Percentiles rank a stretch among this genome's conserved stretches.
Evolutionary conservation across 2,797 vertebrate genomes (phyloP).

Genomic region (Gymnopithys bicolor): DNA sequence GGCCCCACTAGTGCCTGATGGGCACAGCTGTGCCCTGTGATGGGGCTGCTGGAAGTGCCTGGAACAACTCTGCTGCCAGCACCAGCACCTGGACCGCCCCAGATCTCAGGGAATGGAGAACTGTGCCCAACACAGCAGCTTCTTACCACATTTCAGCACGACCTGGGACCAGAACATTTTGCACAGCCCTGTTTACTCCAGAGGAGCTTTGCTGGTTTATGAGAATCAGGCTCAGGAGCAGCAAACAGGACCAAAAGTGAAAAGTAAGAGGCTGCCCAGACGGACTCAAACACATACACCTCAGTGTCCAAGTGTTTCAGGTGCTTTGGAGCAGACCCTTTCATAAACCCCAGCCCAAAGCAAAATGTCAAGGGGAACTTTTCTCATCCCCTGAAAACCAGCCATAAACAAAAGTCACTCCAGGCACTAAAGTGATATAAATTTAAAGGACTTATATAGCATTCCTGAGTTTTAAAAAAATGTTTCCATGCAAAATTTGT

Average conservation of each 20-base stretch:
- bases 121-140: neutral
- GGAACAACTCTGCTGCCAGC: neutral
- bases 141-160: neutral
- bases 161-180: neutral
- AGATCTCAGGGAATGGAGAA: fast-evolving
- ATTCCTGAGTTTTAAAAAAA: neutral
- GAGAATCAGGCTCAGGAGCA: neutral
- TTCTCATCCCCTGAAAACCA: neutral
- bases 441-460: neutral
- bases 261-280: neutral
- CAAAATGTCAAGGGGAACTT: neutral
- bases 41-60: fast-evolving
- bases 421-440: neutral
- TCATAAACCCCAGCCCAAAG: neutral
- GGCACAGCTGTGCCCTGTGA: neutral
- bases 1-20: neutral
- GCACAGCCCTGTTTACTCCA: neutral
- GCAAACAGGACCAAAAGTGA: neutral
- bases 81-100: neutral
- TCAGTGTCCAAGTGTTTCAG: neutral
- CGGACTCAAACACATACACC: neutral
- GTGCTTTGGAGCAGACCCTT: neutral
- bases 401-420: neutral
- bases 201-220: neutral
- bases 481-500: neutral